Conservation (phyloP, 2,113 vertebrate species). For the Thomomys bottae region DNA sequence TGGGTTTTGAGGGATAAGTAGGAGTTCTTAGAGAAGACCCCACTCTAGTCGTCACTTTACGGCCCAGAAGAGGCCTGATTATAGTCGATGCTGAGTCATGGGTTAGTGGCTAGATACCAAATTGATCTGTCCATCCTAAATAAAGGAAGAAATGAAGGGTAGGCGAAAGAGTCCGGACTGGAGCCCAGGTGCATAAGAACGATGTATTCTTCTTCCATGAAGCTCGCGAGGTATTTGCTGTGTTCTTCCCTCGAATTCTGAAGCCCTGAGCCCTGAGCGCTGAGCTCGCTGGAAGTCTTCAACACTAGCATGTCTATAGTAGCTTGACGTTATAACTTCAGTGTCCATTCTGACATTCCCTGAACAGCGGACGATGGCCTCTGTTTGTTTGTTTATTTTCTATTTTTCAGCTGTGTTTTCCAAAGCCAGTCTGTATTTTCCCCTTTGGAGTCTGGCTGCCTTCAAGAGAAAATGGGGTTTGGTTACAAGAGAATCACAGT, state of each 20-base stretch:
- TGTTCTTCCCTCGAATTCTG: neutral
- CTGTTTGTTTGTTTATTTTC: neutral
- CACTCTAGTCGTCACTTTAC: rapidly evolving
- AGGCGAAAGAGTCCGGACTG: too few relatives aligned
- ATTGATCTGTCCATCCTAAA: too few relatives aligned
- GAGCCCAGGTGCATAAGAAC: too few relatives aligned
- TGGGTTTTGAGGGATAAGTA: neutral
- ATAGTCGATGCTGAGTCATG: too few relatives aligned
- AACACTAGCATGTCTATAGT: neutral
- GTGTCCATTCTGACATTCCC: neutral
- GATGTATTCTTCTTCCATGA: too few relatives aligned
- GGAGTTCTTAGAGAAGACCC: neutral
- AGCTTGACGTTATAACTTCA: neutral
- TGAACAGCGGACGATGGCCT: neutral
- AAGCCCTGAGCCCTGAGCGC: neutral
- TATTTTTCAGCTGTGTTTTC: neutral
- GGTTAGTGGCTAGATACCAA: too few relatives aligned
- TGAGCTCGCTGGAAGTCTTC: neutral
- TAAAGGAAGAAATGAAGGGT: too few relatives aligned
- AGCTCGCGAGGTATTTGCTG: too few relatives aligned
- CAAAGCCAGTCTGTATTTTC: neutral
- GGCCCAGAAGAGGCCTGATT: neutral
- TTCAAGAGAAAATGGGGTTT: neutral
- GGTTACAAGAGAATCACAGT: neutral
- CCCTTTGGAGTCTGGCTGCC: neutral